phyloP scores from a whole-genome alignment of 2,888 invertebrate genomes.

The Dicyrtoma fusca region DNA sequence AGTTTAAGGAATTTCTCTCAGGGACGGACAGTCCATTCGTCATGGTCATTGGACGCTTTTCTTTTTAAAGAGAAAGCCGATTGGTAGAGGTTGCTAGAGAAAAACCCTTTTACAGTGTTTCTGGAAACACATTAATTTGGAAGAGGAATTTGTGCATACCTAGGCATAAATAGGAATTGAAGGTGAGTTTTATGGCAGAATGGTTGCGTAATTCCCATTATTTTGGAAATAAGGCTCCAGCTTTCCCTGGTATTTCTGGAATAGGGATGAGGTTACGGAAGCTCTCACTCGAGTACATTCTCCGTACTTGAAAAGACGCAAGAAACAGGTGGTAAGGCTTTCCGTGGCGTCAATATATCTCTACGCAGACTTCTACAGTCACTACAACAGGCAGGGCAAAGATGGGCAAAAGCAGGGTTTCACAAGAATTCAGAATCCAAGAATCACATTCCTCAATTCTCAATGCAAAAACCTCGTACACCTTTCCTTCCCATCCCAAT shows the following conservation, averaged over 20 bases:
- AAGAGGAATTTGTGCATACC: too few species aligned
- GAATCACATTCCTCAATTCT: too few species aligned
- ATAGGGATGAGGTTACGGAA: slow-evolving; percentile 22
- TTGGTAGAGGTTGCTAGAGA: too few species aligned
- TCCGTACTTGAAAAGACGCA: slow-evolving; percentile 48
- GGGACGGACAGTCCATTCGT: too few species aligned
- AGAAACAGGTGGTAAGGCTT: slow-evolving; percentile 48
- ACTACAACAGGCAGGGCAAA: neutral
- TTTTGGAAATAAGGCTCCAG: neutral
- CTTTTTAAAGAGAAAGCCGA: too few species aligned
- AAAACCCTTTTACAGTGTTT: too few species aligned
- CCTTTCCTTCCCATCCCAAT: neutral
- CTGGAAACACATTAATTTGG: too few species aligned
- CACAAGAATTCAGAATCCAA: neutral
- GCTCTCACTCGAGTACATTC: slow-evolving; percentile 37
- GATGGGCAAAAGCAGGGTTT: neutral
- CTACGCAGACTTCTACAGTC: neutral
- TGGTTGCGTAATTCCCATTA: too few species aligned
- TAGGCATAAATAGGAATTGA: too few species aligned
- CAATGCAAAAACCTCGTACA: neutral
- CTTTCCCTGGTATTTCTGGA: neutral
- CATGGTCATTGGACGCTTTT: too few species aligned
- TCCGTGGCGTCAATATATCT: neutral
- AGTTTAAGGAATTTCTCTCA: too few species aligned
- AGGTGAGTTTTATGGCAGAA: too few species aligned